These are phyloP conservation scores for Peromyscus polionotus DNA, from an alignment of 2,113 vertebrate genomes.

Conservation along the genomic window DNA sequence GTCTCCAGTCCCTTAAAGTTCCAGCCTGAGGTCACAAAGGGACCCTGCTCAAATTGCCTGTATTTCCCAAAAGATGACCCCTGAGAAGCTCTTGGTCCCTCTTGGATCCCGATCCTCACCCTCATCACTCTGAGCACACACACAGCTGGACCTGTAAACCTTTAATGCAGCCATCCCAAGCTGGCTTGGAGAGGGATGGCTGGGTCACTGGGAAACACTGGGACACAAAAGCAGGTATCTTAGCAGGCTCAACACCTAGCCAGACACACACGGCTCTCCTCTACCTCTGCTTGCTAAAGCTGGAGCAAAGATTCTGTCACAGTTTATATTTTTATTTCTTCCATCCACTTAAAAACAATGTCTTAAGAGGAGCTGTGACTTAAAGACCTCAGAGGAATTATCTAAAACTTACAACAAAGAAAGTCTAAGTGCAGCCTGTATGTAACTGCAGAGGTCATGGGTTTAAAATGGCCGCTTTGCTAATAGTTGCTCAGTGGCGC, in stretches of 20 bases:
- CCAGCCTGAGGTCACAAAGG: background rate
- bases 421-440: background rate
- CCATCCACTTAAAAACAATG: background rate
- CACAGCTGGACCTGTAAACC: background rate
- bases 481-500: background rate
- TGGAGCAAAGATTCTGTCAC: background rate
- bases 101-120: background rate
- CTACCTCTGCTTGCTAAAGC: background rate
- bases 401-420: background rate
- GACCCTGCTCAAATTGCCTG: background rate
- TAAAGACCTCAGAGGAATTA: background rate
- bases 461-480: background rate
- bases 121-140: background rate
- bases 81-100: background rate
- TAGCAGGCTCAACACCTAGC: no score
- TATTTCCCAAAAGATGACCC: background rate
- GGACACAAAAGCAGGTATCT: no score
- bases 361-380: background rate
- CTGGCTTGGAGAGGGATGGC: background rate
- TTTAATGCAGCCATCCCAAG: background rate
- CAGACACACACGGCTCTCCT: accelerated
- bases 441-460: background rate
- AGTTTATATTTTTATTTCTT: background rate
- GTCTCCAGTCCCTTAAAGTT: no score
- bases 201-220: background rate